Evolutionary conservation across 2,797 vertebrate genomes (phyloP).

Genomic region (Botia kubotai): DNA sequence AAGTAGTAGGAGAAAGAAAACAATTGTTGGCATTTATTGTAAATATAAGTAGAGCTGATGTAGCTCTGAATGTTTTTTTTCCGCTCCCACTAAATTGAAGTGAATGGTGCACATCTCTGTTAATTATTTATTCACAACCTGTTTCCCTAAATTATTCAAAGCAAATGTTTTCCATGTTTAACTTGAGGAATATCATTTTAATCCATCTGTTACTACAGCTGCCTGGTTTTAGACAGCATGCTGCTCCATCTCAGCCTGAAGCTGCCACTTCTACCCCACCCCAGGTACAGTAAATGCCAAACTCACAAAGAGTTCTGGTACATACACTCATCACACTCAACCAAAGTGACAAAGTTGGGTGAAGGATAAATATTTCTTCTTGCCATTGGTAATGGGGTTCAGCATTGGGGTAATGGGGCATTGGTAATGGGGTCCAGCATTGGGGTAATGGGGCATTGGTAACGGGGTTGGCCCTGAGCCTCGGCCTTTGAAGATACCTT

Average conservation of each 20-base stretch:
- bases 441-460: too few relatives aligned
- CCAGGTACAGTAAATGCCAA: conserved; percentile 39
- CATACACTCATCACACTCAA: not conserved
- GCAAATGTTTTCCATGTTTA: not conserved
- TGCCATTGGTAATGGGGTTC: not conserved
- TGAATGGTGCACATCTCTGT: too few relatives aligned
- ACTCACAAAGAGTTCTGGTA: not conserved
- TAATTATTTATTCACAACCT: not conserved
- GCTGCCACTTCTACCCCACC: conserved; percentile 4
- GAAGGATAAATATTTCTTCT: not conserved
- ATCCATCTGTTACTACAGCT: conserved; percentile 34
- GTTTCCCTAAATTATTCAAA: not conserved
- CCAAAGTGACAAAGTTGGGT: not conserved
- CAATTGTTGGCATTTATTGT: not conserved
- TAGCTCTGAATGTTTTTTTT: too few relatives aligned
- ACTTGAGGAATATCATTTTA: not conserved
- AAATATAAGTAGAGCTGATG: too few relatives aligned
- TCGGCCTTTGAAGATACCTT: too few relatives aligned
- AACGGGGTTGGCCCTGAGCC: too few relatives aligned
- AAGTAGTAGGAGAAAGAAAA: not conserved
- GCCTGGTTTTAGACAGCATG: conserved; percentile 52
- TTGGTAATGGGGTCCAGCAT: too few relatives aligned
- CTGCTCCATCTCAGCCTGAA: conserved; percentile 26
- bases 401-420: too few relatives aligned
- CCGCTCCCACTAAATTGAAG: too few relatives aligned